phyloP scores from a whole-genome alignment of 2,888 invertebrate genomes.

The Gerris lacustris region DNA sequence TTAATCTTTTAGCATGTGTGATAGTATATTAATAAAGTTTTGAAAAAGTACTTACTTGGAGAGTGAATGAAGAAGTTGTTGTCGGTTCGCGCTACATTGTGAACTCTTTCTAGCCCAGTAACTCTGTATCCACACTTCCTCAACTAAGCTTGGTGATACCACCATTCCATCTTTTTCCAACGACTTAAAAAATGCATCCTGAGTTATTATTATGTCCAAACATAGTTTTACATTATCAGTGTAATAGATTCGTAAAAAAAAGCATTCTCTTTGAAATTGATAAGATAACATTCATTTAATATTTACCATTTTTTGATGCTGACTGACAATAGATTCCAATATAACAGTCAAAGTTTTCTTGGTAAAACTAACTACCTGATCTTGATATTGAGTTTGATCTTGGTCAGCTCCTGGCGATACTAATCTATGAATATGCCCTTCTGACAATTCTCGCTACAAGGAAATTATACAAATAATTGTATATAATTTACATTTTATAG shows the following conservation, averaged over 20 bases:
- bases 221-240: too few relatives aligned
- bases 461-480: background rate
- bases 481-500: background rate
- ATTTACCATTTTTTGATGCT: constrained; percentile 43
- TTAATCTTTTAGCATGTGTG: too few relatives aligned
- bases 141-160: background rate
- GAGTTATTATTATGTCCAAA: too few relatives aligned
- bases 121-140: constrained; percentile 12
- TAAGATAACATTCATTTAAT: too few relatives aligned
- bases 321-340: constrained; percentile 56
- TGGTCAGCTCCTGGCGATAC: constrained; percentile 36
- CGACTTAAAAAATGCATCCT: background rate
- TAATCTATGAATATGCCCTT: constrained; percentile 56
- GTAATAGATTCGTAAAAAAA: too few relatives aligned
- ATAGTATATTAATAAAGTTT: too few relatives aligned
- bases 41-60: constrained; percentile 5
- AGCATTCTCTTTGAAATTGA: too few relatives aligned
- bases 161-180: background rate
- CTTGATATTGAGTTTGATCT: constrained; percentile 52
- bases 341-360: constrained; percentile 54
- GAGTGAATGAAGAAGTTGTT: constrained; percentile 6
- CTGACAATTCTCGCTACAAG: constrained; percentile 53
- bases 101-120: constrained; percentile 14
- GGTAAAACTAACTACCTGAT: constrained; percentile 51
- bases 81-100: constrained; percentile 14